These are phyloP conservation scores for Platyrinchus mystaceus DNA, from an alignment of 2,797 vertebrate genomes.

Conservation along the genomic window DNA sequence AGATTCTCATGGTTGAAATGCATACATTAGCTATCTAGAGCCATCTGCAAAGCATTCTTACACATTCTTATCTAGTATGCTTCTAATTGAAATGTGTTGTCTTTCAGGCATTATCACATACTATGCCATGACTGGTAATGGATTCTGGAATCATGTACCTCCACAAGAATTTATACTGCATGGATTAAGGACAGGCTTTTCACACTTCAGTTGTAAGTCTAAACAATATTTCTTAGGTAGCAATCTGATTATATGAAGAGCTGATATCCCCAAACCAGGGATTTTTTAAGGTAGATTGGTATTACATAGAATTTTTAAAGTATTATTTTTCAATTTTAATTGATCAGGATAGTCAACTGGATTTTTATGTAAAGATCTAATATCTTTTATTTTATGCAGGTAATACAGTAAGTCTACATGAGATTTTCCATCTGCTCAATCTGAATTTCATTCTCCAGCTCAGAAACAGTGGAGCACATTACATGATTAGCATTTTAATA, in stretches of 20 bases:
- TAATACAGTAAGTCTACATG: neutral
- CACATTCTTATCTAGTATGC: neutral
- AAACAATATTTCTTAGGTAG: neutral
- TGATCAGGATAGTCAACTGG: neutral
- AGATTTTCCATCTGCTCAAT: neutral
- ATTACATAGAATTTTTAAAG: neutral
- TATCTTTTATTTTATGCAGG: neutral
- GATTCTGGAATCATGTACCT: neutral
- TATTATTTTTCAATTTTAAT: neutral
- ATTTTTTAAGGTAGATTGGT: neutral
- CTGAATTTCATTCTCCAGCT: neutral
- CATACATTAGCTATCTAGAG: conserved; percentile 24
- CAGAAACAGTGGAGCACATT: neutral
- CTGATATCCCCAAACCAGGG: neutral
- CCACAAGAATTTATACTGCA: neutral
- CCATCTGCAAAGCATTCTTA: conserved; percentile 39
- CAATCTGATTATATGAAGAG: neutral
- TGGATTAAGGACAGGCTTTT: neutral
- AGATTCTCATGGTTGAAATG: conserved; percentile 42
- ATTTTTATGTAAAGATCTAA: neutral
- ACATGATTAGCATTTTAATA: neutral
- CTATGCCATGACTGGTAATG: neutral
- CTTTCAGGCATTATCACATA: conserved; percentile 3
- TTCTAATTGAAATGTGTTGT: neutral
- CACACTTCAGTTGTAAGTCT: neutral